Conservation (phyloP, 2,797 vertebrate species). For the Cryptoblepharus egeriae region DNA sequence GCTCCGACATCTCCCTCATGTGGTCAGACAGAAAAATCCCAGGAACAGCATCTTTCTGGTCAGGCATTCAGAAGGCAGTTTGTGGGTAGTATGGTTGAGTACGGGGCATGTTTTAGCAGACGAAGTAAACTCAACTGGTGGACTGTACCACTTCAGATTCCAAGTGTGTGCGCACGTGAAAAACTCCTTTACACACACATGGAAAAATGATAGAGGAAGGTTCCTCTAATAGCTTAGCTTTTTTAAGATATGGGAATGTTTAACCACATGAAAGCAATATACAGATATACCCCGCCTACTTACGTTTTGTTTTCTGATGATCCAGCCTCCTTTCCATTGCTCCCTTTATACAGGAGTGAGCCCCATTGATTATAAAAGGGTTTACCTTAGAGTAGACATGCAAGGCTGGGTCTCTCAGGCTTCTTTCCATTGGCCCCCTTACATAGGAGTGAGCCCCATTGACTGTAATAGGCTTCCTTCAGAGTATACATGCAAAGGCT, state of each 20-base stretch:
- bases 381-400: too few species aligned
- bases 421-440: too few species aligned
- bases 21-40: conserved; percentile 13
- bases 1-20: conserved; percentile 13
- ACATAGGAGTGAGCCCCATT: too few species aligned
- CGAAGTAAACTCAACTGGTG: neutral
- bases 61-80: neutral
- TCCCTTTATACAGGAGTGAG: too few species aligned
- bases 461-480: too few species aligned
- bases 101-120: neutral
- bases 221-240: neutral
- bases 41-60: neutral
- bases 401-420: too few species aligned
- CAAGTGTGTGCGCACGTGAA: neutral
- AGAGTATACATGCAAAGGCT: too few species aligned
- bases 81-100: too few species aligned
- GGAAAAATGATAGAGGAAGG: neutral
- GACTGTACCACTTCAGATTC: neutral
- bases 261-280: neutral
- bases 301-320: too few species aligned
- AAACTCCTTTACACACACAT: neutral
- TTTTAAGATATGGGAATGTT: neutral
- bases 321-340: too few species aligned
- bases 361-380: too few species aligned
- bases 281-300: too few species aligned